Evolutionary conservation across 2,113 vertebrate genomes (phyloP).

Genomic region (Coptodon bakossiorum): DNA sequence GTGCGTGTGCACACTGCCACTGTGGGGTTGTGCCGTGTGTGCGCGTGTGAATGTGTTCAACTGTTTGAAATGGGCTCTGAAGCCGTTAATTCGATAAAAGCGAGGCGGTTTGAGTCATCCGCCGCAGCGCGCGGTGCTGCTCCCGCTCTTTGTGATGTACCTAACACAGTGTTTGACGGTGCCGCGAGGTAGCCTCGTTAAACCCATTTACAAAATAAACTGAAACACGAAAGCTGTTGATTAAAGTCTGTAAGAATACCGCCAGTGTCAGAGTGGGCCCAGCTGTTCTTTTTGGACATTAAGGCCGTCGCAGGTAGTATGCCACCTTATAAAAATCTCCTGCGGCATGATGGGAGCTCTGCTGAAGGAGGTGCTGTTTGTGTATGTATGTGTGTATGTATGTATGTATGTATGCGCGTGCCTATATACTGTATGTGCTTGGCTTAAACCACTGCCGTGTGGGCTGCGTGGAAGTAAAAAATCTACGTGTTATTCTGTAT

Average conservation of each 20-base stretch:
- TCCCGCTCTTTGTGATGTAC: conserved; percentile 44
- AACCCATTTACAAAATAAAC: background rate
- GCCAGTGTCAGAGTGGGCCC: background rate
- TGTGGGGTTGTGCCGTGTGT: background rate
- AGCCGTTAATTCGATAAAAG: conserved; percentile 54
- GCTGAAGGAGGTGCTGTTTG: conserved; percentile 16
- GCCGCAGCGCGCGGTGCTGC: conserved; percentile 50
- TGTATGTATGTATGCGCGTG: background rate
- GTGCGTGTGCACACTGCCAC: background rate
- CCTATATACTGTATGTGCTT: background rate
- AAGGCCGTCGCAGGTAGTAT: conserved; percentile 13
- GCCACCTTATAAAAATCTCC: conserved; percentile 27
- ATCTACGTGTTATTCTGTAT: background rate
- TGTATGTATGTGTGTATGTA: background rate
- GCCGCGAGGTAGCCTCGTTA: background rate
- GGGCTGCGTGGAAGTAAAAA: background rate
- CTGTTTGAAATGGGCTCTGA: background rate
- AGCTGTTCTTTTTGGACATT: background rate
- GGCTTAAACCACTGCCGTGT: background rate
- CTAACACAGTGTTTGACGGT: background rate
- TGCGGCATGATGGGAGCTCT: conserved; percentile 54
- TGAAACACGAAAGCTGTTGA: background rate
- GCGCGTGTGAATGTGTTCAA: background rate
- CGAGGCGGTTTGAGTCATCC: conserved; percentile 59
- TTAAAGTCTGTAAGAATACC: background rate